Conservation (phyloP, 2,113 vertebrate species). For the Oncorhynchus tshawytscha region DNA sequence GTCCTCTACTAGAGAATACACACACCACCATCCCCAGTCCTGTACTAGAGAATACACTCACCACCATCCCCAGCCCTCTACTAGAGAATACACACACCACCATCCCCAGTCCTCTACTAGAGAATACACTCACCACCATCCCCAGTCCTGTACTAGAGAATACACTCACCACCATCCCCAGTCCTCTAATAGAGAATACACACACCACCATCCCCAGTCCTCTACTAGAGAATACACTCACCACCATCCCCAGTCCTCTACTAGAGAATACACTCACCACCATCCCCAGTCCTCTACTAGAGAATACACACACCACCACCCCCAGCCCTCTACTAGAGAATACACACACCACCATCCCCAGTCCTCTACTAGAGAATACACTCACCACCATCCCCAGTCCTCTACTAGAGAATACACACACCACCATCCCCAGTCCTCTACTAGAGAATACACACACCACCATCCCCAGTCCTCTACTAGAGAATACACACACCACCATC, state of each 20-base stretch:
- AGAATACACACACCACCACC: constrained; percentile 1
- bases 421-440: background rate
- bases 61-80: background rate
- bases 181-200: no score
- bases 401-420: no score
- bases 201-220: no score
- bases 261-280: constrained; percentile 8
- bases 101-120: background rate
- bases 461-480: background rate
- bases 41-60: no score
- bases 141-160: background rate
- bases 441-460: constrained; percentile 24
- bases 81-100: constrained; percentile 25
- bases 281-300: constrained; percentile 28
- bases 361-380: constrained; percentile 32
- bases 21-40: no score
- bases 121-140: no score
- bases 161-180: no score
- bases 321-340: constrained; percentile 27
- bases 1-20: no score
- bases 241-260: constrained; percentile 9
- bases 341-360: background rate
- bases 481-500: no score
- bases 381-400: background rate
- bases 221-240: constrained; percentile 10